Evolutionary conservation across 1,140 invertebrate species (phyloP), one percentile per base, ranked within the genome.

Genomic region (Diachasma alloeum): DNA sequence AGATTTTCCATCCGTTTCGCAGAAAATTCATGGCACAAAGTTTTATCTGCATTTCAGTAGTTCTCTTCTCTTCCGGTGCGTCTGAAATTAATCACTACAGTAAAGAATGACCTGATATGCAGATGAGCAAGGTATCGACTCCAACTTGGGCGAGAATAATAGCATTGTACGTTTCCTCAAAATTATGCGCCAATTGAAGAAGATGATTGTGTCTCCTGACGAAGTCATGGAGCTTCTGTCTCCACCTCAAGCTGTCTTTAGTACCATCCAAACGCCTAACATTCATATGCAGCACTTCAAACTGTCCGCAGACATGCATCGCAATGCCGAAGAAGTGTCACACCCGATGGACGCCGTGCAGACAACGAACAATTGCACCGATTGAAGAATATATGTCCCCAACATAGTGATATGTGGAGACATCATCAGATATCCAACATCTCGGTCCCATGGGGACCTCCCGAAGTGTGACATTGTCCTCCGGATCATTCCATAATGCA

Each of bases 231-330:
- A 79, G 13, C 36, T n/a, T 11, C 19, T 31, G 31, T 31, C 5
- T 70, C 53, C 31, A 42, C 44, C 53, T 15, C 15, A 37, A 17
- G 5, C 0, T 3, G 19, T 1, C 31, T 59, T 70, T 6, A 66
- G 9, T n/a, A n/a, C 22, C 11, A 5, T 71, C 19, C n/a, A 79
- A 72, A 42, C 59, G 26, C 13, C 44, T 37, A 9, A 76, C n/a
- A 11, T 48, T 39, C 10, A 11, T 19, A 11, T 53, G 46, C 4
- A 79, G 72, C 13, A 79, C 9, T 22, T 72, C 19, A 10, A 76
- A 74, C 31, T 79, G 78, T 44, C 74, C 78, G 22, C 78, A 79
- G 70, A 76, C 37, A 69, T 79, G 75, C 68, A 79, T 72, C 3
- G 39, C 71, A 17, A 76, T 72, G 1, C 59, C 39, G 46, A 79